Conservation (phyloP, 1,140 invertebrate species). For the Oscheius sp. region DNA sequence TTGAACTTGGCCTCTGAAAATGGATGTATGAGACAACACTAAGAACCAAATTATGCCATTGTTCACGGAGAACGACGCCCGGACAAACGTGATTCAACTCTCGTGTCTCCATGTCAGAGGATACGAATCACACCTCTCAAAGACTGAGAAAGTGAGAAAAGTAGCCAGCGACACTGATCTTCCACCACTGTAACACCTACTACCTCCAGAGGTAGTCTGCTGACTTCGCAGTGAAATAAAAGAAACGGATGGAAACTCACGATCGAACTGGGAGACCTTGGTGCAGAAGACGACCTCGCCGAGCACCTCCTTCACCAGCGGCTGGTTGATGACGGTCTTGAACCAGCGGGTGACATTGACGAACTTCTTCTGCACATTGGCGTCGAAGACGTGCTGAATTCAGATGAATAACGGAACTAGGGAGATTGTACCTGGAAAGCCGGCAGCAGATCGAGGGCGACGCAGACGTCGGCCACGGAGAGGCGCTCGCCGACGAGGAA, state of each 20-base stretch:
- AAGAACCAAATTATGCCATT: not conserved
- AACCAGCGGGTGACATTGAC: slow-evolving; percentile 75
- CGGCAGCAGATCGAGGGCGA: slow-evolving; percentile 81
- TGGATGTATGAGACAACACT: not conserved
- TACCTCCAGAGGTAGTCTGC: not conserved
- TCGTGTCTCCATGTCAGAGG: slow-evolving; percentile 36
- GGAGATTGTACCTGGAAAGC: slow-evolving; percentile 71
- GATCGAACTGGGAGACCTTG: slow-evolving; percentile 71
- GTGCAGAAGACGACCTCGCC: slow-evolving; percentile 76
- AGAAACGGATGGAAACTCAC: slow-evolving; percentile 41
- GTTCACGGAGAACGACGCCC: not conserved
- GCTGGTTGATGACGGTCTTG: slow-evolving; percentile 84
- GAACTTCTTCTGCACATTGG: slow-evolving; percentile 49
- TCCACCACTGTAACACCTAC: slow-evolving; percentile 1
- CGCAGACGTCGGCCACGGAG: slow-evolving; percentile 87
- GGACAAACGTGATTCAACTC: not conserved
- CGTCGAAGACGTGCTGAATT: slow-evolving; percentile 67
- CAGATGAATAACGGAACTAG: not conserved
- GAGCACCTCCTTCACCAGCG: slow-evolving; percentile 77
- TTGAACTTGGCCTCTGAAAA: slow-evolving; percentile 58
- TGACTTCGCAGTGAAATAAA: slow-evolving; percentile 3
- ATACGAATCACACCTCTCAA: not conserved
- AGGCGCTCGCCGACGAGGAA: slow-evolving; percentile 91
- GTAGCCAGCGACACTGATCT: not conserved
- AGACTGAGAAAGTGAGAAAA: slow-evolving; percentile 10